Evolutionary conservation across 1,140 invertebrate species (phyloP), one percentile per base, ranked within the genome.

Genomic region (Cyclina sinensis): DNA sequence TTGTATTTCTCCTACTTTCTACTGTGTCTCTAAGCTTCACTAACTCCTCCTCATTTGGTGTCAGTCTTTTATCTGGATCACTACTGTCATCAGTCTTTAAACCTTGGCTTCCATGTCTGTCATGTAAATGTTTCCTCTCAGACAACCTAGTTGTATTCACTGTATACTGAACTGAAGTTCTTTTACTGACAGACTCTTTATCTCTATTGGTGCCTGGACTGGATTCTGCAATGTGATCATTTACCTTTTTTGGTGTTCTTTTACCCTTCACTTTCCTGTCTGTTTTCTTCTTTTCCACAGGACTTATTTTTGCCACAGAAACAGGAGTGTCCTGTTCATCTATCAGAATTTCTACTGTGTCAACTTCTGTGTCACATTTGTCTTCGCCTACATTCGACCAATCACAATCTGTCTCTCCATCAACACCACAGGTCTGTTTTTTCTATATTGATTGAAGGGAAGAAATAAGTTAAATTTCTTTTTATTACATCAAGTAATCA

Each of bases 1-100:
- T 76, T 32, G 74, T 57, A 46, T n/a, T 78, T 54, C 74, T 27
- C 32, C 24, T 51, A 32, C 48, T 78, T 51, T 78, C 74, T 0
- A 78, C 74, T 27, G 74, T 48, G 18, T 54, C 14, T 35, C 21
- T 30, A 51, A 78, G n/a, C 2, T 1, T 35, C 32, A 21, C 35
- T 18, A 78, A 7, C 32, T 51, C 46, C 7, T 78, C 24, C 32
- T 14, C 4, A 12, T 11, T 14, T 9, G 48, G 48, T 16, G 27
- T 2, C 4, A 78, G 27, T 78, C 48, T 51, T 35, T 57, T 48
- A 51, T 78, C 74, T 32, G 16, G 5, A 32, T 78, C 48, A 54
- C 54, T 35, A 18, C 16, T 18, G 11, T 32, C 32, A 32, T 35
- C 62, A 3, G 7, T 35, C 2, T 68, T 35, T 30, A 18, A n/a